phyloP scores from a whole-genome alignment of 1,140 invertebrate genomes.

The Eriocheir sinensis region DNA sequence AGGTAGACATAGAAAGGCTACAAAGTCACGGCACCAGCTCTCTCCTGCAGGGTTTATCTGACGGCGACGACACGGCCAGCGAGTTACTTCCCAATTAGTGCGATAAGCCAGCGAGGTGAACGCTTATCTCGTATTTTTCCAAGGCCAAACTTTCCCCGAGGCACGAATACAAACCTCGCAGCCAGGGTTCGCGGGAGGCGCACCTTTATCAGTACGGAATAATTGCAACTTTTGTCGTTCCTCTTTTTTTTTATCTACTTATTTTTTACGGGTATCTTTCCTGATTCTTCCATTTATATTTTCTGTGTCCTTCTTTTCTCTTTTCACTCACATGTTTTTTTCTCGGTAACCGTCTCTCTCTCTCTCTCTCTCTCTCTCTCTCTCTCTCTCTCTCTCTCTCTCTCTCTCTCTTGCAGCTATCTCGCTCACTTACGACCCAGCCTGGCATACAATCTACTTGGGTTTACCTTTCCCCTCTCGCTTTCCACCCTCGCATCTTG shows the following conservation, averaged over 20 bases:
- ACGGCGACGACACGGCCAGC: background rate
- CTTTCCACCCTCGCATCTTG: background rate
- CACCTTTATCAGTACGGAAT: background rate
- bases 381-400: too few species aligned
- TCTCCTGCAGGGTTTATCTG: background rate
- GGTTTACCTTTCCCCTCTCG: background rate
- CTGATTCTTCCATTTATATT: too few species aligned
- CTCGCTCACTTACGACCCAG: too few species aligned
- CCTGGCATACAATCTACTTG: too few species aligned
- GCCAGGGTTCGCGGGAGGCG: background rate
- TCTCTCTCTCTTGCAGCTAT: too few species aligned
- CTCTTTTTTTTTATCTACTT: background rate
- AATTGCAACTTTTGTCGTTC: background rate
- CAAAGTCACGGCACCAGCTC: too few species aligned
- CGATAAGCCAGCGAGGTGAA: background rate
- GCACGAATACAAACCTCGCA: background rate
- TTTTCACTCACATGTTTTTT: too few species aligned
- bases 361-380: too few species aligned
- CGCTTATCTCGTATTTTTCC: constrained; percentile 16
- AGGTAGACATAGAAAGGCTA: too few species aligned
- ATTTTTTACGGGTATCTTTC: background rate
- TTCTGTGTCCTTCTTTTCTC: too few species aligned
- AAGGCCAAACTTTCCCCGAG: background rate
- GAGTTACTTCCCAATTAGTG: background rate
- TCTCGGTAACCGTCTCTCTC: too few species aligned